phyloP scores from a whole-genome alignment of 2,797 vertebrate genomes.

The Anguilla obscura region DNA sequence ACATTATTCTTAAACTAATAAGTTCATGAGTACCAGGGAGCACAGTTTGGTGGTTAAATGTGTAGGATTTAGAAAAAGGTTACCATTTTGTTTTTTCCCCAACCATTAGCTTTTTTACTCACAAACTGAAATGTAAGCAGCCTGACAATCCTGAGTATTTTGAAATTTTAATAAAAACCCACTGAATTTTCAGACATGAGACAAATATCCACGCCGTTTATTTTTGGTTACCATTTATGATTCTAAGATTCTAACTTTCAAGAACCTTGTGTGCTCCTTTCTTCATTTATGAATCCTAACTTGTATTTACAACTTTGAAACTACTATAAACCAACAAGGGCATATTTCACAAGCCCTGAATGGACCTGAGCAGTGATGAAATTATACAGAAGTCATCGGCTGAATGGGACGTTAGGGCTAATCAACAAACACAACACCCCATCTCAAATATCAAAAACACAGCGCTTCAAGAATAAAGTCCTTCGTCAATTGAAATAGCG shows the following conservation, averaged over 20 bases:
- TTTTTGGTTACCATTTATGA: not conserved
- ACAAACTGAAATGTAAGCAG: not conserved
- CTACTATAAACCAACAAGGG: not conserved
- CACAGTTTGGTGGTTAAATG: not conserved
- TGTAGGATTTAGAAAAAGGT: not conserved
- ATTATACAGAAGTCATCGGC: not conserved
- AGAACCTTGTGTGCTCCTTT: not conserved
- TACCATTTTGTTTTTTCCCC: not conserved
- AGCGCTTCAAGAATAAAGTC: not conserved
- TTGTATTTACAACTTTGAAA: not conserved
- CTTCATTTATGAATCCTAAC: not conserved
- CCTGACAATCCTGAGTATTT: not conserved
- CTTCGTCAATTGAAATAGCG: not conserved
- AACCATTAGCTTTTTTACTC: not conserved
- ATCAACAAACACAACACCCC: not conserved
- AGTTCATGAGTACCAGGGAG: not conserved
- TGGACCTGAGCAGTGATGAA: not conserved
- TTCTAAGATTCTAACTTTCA: not conserved
- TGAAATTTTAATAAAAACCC: not conserved
- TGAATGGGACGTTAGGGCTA: not conserved
- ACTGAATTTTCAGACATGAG: not conserved
- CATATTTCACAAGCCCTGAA: not conserved
- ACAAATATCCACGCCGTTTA: not conserved
- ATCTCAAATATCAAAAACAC: not conserved
- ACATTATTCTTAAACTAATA: conserved; percentile 1